These are phyloP conservation scores for Pelecanus crispus DNA, from an alignment of 2,113 vertebrate species.

Conservation along the genomic window DNA sequence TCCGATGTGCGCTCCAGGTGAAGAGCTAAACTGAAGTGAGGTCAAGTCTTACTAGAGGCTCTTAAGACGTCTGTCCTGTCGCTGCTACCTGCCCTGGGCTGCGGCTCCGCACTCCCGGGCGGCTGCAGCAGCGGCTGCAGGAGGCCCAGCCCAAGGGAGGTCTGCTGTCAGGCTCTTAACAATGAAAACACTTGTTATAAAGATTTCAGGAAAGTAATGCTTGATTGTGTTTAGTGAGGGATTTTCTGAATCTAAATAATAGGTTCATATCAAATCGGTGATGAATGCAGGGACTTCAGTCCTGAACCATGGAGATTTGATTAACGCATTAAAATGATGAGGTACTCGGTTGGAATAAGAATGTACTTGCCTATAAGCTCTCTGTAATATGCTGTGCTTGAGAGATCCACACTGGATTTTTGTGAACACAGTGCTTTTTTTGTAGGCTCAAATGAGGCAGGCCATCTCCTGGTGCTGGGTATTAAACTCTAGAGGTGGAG, in stretches of 20 bases:
- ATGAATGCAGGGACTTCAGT: neutral
- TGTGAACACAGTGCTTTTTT: rapidly evolving
- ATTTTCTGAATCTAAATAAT: neutral
- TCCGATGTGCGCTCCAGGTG: rapidly evolving
- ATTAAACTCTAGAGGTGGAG: neutral
- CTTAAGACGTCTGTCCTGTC: neutral
- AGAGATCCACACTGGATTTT: rapidly evolving
- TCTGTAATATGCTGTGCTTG: neutral
- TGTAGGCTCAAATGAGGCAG: rapidly evolving
- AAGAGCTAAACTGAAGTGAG: neutral
- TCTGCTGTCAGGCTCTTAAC: neutral
- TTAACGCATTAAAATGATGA: neutral
- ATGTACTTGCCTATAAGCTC: neutral
- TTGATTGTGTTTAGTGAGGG: neutral
- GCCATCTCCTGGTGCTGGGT: neutral
- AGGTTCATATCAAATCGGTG: neutral
- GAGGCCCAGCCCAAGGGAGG: neutral
- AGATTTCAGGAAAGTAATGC: neutral
- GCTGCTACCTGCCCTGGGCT: neutral
- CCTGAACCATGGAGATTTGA: neutral
- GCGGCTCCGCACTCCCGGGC: neutral
- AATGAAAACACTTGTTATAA: neutral
- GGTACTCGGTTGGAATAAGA: neutral
- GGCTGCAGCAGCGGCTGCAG: neutral
- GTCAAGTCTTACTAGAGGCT: neutral